A percentile compares a stretch with the other conserved stretches of the same genome.
phyloP scores from a whole-genome alignment of 2,797 vertebrate genomes.

The Labeo calbasu region DNA sequence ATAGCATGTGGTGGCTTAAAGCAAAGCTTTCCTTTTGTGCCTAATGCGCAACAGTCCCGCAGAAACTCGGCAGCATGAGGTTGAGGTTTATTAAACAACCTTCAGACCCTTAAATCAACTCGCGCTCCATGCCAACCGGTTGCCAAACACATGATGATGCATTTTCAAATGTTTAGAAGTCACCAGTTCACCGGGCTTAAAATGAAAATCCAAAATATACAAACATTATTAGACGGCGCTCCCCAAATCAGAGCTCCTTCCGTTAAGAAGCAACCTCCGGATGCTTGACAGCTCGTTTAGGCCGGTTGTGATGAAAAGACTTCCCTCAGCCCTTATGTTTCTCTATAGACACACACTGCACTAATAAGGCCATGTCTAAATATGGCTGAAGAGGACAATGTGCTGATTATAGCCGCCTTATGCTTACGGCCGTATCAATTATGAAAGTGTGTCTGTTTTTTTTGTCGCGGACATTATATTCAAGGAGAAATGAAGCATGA shows the following conservation, averaged over 20 bases:
- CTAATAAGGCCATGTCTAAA: conserved; percentile 50
- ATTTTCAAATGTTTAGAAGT: conserved; percentile 47
- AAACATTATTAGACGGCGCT: conserved; percentile 19
- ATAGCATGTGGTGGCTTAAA: conserved; percentile 9
- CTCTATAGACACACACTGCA: conserved; percentile 14
- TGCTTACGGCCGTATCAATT: conserved; percentile 50
- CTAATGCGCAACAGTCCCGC: conserved; percentile 30
- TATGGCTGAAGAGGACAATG: conserved; percentile 49
- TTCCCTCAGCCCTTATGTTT: neutral
- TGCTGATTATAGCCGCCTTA: conserved; percentile 55
- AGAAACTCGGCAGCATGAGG: conserved; percentile 16
- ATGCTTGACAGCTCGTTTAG: conserved; percentile 29
- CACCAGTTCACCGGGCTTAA: conserved; percentile 30
- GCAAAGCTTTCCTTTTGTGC: conserved; percentile 11
- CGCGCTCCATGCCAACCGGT: conserved; percentile 41
- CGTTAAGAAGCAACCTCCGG: conserved; percentile 13
- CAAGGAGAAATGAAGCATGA: conserved; percentile 60
- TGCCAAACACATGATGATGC: conserved; percentile 39
- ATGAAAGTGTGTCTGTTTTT: conserved; percentile 50
- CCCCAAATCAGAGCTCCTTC: neutral
- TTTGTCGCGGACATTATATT: conserved; percentile 51
- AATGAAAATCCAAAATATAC: conserved; percentile 36
- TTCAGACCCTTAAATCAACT: conserved; percentile 46
- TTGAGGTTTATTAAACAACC: conserved; percentile 47
- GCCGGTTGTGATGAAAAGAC: neutral